Evolutionary conservation across 2,113 vertebrate genomes (phyloP), one percentile per base, ranked within the genome.

Genomic region (Phalacrocorax pelagicus): DNA sequence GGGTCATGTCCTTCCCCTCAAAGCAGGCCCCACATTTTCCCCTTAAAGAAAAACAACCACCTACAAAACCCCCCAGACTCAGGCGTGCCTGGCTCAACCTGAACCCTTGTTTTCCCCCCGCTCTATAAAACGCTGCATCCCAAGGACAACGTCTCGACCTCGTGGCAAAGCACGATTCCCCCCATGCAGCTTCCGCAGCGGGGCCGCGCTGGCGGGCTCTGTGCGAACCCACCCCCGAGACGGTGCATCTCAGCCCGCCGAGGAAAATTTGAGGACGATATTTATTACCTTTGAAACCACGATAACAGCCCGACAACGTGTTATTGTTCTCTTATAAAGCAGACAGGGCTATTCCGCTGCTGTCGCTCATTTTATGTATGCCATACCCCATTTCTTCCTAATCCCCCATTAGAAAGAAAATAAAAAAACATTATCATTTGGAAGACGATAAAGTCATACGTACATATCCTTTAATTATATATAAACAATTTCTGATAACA

Each of bases 251-350:
- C 52, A 59, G 5, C 89, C 42, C 34, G 2, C 18, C 15, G 16
- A 67, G 32, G 14, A 32, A 15, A 10, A 32, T 14, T 29, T 38
- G 29, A 12, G 19, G 58, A 3, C 6, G 4, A 42, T 6, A 6
- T 71, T 26, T 19, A 0, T 16, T 47, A 42, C 57, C 46, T 67
- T 8, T 51, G 82, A 32, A 81, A 51, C 16, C 58, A 3, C 69
- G 12, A 18, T 1, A 15, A 7, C 36, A 55, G n/a, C 52, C 46
- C 74, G 10, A 19, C 29, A 10, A 4, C 11, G 0, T 0, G 1
- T 6, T 3, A 18, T n/a, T 78, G 49, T 36, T 84, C 72, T 34
- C 23, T 40, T 29, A 2, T 12, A n/a, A 29, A 61, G 7, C 38
- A 30, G 27, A 9, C 57, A 1, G 58, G 52, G 10, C 42, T 9